Percentiles rank a stretch among this genome's conserved stretches.
Evolutionary conservation across 1,140 invertebrate species (phyloP).

Genomic region (Euwallacea fornicatus): DNA sequence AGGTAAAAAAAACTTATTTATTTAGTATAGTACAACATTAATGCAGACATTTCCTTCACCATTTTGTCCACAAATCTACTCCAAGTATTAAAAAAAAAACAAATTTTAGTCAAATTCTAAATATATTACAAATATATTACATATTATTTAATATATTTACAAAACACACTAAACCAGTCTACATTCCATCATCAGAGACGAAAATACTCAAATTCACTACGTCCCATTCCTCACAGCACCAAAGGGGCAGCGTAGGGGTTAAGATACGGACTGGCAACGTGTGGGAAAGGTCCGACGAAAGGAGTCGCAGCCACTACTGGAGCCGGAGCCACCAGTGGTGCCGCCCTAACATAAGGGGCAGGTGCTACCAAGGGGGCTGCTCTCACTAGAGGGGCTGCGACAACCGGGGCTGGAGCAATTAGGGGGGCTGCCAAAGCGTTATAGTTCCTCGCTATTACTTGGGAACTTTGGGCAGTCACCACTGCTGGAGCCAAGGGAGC

Average conservation of each 20-base stretch:
- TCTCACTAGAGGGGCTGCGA: constrained; percentile 36
- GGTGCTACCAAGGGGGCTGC: constrained; percentile 45
- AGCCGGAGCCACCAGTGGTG: constrained; percentile 47
- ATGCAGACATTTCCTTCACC: no score
- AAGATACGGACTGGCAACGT: constrained; percentile 43
- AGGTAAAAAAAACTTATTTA: no score
- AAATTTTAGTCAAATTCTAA: neutral
- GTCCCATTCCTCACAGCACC: constrained; percentile 12
- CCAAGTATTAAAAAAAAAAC: no score
- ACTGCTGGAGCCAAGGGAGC: constrained; percentile 56
- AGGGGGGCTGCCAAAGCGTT: constrained; percentile 58
- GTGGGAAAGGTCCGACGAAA: constrained; percentile 2
- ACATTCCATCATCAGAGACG: neutral
- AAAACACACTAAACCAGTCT: neutral
- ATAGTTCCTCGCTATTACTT: constrained; percentile 64
- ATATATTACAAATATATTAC: no score
- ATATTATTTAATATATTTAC: no score
- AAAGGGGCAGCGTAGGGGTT: constrained; percentile 29
- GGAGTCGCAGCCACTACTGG: constrained; percentile 50
- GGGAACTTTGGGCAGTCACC: constrained; percentile 65
- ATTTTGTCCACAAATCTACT: no score
- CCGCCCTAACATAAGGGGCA: constrained; percentile 44
- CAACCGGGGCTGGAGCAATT: constrained; percentile 47
- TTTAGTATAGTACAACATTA: no score
- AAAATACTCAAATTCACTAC: constrained; percentile 11